Conservation (phyloP, 2,113 vertebrate genomes). For the Eptesicus fuscus region DNA sequence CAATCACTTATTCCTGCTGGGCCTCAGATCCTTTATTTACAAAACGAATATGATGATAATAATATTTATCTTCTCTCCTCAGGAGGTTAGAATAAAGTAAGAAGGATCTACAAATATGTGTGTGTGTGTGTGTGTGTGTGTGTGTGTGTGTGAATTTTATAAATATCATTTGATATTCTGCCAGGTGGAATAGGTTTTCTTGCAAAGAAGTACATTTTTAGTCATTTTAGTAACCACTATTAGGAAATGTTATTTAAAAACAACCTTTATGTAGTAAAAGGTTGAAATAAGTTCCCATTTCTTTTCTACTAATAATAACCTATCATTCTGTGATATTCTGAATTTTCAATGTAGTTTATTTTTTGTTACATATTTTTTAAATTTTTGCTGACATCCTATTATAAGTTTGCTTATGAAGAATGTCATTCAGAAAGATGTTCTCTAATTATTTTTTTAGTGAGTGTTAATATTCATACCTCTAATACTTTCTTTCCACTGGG, state of each 20-base stretch:
- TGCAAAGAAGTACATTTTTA: neutral
- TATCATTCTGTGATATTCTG: neutral
- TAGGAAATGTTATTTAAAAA: neutral
- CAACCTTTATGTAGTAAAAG: neutral
- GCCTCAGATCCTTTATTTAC: neutral
- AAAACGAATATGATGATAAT: neutral
- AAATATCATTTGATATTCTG: neutral
- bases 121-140: too few relatives aligned
- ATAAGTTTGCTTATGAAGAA: constrained; percentile 12
- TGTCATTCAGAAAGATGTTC: neutral
- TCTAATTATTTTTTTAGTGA: neutral
- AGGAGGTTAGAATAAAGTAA: neutral
- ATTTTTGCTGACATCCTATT: neutral
- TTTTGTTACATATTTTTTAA: neutral
- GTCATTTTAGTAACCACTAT: neutral
- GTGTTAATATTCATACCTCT: neutral
- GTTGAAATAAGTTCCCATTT: neutral
- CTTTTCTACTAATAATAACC: neutral
- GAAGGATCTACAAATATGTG: neutral
- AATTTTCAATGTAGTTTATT: neutral
- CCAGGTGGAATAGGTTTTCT: neutral
- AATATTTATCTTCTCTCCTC: neutral
- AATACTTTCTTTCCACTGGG: neutral
- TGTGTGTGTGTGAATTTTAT: neutral
- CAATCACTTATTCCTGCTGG: neutral